Evolutionary conservation across 2,888 invertebrate genomes (phyloP), one percentile per base, ranked within the genome.

Genomic region (Exephanes ischioxanthus): DNA sequence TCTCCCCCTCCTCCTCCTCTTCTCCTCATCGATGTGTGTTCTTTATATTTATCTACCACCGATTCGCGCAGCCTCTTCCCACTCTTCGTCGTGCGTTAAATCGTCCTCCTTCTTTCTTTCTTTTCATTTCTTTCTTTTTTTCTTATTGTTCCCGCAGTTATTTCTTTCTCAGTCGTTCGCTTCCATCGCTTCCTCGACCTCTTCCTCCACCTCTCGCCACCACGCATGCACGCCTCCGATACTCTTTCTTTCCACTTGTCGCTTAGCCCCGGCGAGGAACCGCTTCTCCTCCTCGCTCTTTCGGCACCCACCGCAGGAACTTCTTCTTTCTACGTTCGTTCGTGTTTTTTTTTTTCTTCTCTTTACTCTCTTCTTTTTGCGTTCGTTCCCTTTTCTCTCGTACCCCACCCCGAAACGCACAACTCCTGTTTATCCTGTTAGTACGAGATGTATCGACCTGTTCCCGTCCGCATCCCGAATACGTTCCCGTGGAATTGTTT

Each of bases 371-470:
- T 55, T 53, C 30, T 61, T 73, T 67, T 48, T 37, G 45, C 67
- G 26, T 30, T 26, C 67, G 26, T 66, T n/a, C 51, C 68, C 73
- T 80, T 79, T 58, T 45, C 41, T 68, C 61, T 33, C 48, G 51
- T 76, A 58, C 41, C 63, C 68, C 78, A 73, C 37, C 75, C 58
- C 45, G 63, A 72, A 76, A 80, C 79, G 61, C 84, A 80, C 92
- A 91, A 93, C 93, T 93, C 91, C 93, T 93, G 93, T 94, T 93
- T 91, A 91, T 92, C 92, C 92, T 93, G 93, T 93, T 93, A 93
- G 93, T 92, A 94, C 93, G 93, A 92, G 93, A 93, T 93, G 94
- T 94, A 93, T 93, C 93, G 92, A 91, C 92, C 93, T 92, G 93
- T 93, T 93, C 91, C 89, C 91, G 91, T 91, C 91, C 90, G 89